Base-by-base conservation (phyloP, 2,113 vertebrate species). In the Mobula birostris region DNA sequence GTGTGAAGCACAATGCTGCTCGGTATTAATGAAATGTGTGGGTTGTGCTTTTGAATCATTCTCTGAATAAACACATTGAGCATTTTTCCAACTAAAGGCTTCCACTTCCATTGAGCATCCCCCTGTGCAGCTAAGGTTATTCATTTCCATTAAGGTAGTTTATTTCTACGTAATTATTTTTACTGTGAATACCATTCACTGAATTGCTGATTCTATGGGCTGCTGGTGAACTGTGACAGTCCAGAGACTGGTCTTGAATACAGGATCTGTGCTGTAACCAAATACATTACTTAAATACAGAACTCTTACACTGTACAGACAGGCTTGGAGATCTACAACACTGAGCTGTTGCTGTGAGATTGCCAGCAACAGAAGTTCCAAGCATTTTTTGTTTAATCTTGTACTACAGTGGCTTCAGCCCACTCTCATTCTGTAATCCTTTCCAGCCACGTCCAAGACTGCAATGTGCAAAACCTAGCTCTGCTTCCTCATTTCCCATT, bases 1-100 rank as follows among this genome's bases (percentile, higher is more conserved):
- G 2, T 63, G 32, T 66, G 61, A 68, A 90, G 61, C 61, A 68
- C 61, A 90, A 68, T 66, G 58, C 85, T 6, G 32, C 17, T 88
- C 63, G 29, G n/a, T 19, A 90, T 68, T 90, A 32, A n/a, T 66
- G 61, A 90, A 90, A 90, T 90, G 61, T 90, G 85, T 90, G 85
- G 85, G 85, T 58, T 90, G 58, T 61, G 19, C 17, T 90, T 66
- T 32, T 90, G 85, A 90, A 90, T 90, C 61, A 90, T 90, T 29
- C 15, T 90, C 5, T 90, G 85, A 90, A 90, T 32, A 66, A 90
- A 66, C 66, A 21, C 82, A 87, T 12, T 85, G 7, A 61, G 21
- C 82, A 29, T 66, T 63, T 90, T n/a, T 56, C 7, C n/a, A 90
- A 27, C 85, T 15, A 90, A 90, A 63, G 61, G 29, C 63, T 66